Evolutionary conservation across 2,113 vertebrate genomes (phyloP).

Genomic region (Aphelocoma coerulescens): DNA sequence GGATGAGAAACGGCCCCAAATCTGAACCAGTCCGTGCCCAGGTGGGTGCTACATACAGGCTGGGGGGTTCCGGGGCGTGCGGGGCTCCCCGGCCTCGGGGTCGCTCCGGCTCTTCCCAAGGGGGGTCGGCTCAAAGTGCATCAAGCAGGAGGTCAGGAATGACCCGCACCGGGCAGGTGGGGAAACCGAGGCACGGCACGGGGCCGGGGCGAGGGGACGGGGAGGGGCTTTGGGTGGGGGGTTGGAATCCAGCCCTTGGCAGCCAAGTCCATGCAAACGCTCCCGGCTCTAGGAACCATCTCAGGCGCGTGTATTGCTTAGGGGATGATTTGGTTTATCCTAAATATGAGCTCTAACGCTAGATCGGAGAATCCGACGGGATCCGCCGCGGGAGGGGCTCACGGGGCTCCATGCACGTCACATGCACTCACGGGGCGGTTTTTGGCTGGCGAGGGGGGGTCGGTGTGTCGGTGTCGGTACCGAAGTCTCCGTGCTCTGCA

Average conservation of each 20-base stretch:
- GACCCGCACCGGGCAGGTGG: neutral
- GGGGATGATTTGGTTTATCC: slow-evolving; percentile 31
- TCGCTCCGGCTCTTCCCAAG: neutral
- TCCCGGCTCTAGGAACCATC: slow-evolving; percentile 16
- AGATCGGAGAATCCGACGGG: neutral
- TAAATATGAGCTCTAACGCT: slow-evolving; percentile 35
- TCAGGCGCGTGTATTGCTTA: slow-evolving; percentile 52
- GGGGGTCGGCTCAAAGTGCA: slow-evolving; percentile 24
- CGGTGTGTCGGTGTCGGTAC: neutral
- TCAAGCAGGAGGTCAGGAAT: slow-evolving; percentile 3
- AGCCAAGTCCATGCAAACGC: slow-evolving; percentile 60
- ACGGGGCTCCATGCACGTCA: slow-evolving; percentile 39
- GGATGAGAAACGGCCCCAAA: neutral
- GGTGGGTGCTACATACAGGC: slow-evolving; percentile 60
- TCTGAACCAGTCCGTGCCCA: neutral
- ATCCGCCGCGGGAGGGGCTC: neutral
- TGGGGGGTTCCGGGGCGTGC: neutral
- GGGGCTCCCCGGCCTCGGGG: neutral
- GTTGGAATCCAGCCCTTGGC: slow-evolving; percentile 56
- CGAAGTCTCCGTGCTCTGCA: neutral
- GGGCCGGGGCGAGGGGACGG: neutral
- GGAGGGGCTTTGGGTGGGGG: neutral
- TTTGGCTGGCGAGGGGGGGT: neutral
- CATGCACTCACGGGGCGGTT: slow-evolving; percentile 36
- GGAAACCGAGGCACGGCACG: neutral